A percentile compares a stretch with the other conserved stretches of the same genome.
Evolutionary conservation across 1,140 invertebrate genomes (phyloP).

Genomic region (Acromyrmex heyeri): DNA sequence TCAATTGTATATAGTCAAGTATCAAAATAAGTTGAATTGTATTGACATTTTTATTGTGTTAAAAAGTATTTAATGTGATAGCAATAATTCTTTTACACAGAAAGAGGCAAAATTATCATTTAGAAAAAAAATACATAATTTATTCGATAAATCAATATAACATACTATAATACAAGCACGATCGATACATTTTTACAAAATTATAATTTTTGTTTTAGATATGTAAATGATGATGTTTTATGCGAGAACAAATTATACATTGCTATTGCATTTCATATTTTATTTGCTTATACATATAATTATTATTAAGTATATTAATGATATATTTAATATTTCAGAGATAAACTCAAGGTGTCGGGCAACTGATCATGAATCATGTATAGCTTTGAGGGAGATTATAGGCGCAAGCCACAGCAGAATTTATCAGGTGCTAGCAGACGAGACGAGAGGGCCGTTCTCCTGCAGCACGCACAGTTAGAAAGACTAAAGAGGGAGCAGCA

Average conservation of each 20-base stretch:
- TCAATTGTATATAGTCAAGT: too few species aligned
- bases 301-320: not conserved
- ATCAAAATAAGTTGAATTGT: too few species aligned
- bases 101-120: not conserved
- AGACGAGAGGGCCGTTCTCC: conserved; percentile 91
- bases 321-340: not conserved
- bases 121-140: not conserved
- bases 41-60: too few species aligned
- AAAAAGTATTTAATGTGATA: too few species aligned
- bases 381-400: conserved; percentile 97
- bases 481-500: conserved; percentile 94
- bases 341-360: conserved; percentile 37
- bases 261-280: not conserved
- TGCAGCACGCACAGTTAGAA: conserved; percentile 93
- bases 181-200: not conserved
- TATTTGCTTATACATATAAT: not conserved
- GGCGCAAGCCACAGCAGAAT: conserved; percentile 95
- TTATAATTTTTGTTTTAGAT: not conserved
- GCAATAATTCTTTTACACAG: too few species aligned
- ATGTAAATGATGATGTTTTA: not conserved
- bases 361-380: conserved; percentile 86
- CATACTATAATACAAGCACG: too few species aligned
- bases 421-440: conserved; percentile 94
- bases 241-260: not conserved
- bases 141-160: not conserved